These are phyloP conservation scores for Salarias fasciatus DNA, from an alignment of 2,797 vertebrate species.

Conservation along the genomic window DNA sequence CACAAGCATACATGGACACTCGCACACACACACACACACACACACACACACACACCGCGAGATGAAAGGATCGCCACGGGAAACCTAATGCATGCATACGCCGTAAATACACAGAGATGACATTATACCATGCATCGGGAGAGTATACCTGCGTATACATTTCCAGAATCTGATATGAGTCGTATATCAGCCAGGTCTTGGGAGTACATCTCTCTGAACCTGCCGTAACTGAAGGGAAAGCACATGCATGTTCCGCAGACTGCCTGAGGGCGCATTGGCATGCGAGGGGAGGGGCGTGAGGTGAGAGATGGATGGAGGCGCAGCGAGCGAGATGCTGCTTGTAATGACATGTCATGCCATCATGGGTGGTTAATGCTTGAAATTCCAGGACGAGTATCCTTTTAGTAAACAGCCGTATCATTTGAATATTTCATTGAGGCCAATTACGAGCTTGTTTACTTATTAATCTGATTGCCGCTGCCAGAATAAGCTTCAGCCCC, in stretches of 20 bases:
- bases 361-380: slow-evolving; percentile 61
- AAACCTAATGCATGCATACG: slow-evolving; percentile 37
- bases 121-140: slow-evolving; percentile 6
- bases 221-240: slow-evolving; percentile 1
- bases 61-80: slow-evolving; percentile 49
- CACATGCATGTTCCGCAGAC: slow-evolving; percentile 1
- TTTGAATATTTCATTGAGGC: slow-evolving; percentile 77
- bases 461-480: slow-evolving; percentile 73
- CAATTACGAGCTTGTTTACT: slow-evolving; percentile 76
- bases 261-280: background rate
- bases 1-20: slow-evolving; percentile 40
- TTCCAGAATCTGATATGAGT: slow-evolving; percentile 9
- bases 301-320: slow-evolving; percentile 1
- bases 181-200: slow-evolving; percentile 6
- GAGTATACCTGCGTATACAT: slow-evolving; percentile 3
- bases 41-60: slow-evolving; percentile 30
- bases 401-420: slow-evolving; percentile 69
- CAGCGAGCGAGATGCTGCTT: slow-evolving; percentile 17
- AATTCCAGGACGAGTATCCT: slow-evolving; percentile 64
- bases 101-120: slow-evolving; percentile 20
- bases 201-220: slow-evolving; percentile 11
- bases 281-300: background rate
- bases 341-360: slow-evolving; percentile 60
- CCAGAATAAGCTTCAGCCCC: slow-evolving; percentile 58
- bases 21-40: slow-evolving; percentile 32